Base-by-base conservation (phyloP, 2,113 vertebrate genomes). In the Eretmochelys imbricata region DNA sequence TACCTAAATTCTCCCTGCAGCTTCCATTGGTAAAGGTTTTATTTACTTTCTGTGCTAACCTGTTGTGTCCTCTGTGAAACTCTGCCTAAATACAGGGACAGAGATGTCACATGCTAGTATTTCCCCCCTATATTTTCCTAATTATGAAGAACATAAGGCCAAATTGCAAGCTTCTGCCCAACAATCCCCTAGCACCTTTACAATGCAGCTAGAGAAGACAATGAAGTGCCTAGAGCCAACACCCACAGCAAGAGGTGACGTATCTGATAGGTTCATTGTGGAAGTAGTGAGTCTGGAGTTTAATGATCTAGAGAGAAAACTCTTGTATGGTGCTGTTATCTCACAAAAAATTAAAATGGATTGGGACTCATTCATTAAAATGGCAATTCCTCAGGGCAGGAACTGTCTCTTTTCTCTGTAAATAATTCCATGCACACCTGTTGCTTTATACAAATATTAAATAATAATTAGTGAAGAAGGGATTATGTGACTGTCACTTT, bases 401-500 rank as follows among this genome's bases (percentile, higher is more conserved):
- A 48, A 13, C 24, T 48, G 42, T 42, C 10, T 76, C 14, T 78
- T 48, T 76, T 78, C 5, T 48, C 65, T 72, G 11, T 76, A 76
- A 76, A 48, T 27, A 78, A 48, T 78, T 48, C 75, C 75, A 27
- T 46, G 42, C 57, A 95, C 13, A 59, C 80, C 75, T 92, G 55
- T 87, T 95, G 81, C 84, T 88, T 79, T 48, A 25, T 51, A 24
- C 6, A 81, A 65, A 42, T 65, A 35, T 50, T 57, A 80, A 93
- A 49, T 35, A 72, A 38, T 72, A 82, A 88, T 53, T 62, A 7
- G 48, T 53, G 85, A 72, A 95, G 55, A 88, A 89, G 92, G n/a
- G 35, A 48, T 85, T 93, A 62, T 25, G 75, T 91, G 91, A 22
- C 82, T 92, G 11, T 82, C 82, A 78, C 78, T 92, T 85, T 92